A percentile compares a stretch with the other conserved stretches of the same genome.
These are phyloP conservation scores for Malurus elegans DNA, from an alignment of 2,113 vertebrate species.

Conservation along the genomic window DNA sequence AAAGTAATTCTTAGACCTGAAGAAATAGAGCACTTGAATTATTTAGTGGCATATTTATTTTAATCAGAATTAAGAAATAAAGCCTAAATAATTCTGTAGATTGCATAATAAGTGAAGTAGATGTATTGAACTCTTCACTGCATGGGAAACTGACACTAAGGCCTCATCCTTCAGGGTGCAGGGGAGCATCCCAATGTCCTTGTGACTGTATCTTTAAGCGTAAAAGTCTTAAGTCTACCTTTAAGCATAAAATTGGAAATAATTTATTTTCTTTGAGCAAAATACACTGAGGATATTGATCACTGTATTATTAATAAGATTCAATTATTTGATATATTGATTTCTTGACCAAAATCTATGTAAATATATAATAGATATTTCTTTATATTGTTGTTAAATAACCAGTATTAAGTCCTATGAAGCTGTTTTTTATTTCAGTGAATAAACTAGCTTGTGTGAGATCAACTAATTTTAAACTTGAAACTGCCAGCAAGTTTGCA, in stretches of 20 bases:
- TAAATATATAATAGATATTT: neutral
- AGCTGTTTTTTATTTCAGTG: neutral
- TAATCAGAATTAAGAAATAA: neutral
- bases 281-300: neutral
- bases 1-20: neutral
- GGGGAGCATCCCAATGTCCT: neutral
- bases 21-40: neutral
- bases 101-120: neutral
- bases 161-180: neutral
- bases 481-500: neutral
- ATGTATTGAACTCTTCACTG: neutral
- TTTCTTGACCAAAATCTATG: neutral
- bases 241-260: neutral
- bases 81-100: neutral
- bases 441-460: neutral
- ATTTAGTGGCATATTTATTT: neutral
- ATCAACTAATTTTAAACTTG: neutral
- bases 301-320: neutral
- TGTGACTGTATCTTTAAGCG: neutral
- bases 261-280: neutral
- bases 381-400: neutral
- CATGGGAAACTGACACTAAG: neutral
- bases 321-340: neutral
- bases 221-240: neutral
- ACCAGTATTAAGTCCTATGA: neutral